Conservation (phyloP, 2,113 vertebrate species). For the Chaenocephalus aceratus region DNA sequence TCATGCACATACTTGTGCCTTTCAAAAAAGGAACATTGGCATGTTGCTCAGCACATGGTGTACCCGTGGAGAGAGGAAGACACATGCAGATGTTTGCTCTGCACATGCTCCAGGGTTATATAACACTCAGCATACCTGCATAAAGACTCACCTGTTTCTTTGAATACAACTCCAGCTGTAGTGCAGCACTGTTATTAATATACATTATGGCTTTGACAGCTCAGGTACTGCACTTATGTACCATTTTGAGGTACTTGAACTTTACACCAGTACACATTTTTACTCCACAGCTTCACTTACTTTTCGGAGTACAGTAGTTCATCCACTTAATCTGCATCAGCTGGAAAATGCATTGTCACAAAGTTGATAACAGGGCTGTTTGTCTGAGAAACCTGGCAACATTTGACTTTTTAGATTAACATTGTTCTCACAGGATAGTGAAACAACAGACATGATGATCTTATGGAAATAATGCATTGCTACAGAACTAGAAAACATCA, state of each 20-base stretch:
- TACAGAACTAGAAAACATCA: neutral
- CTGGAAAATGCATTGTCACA: no score
- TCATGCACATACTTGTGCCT: neutral
- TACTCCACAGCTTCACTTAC: no score
- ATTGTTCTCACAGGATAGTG: no score
- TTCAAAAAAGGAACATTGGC: neutral
- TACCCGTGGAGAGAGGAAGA: conserved; percentile 14
- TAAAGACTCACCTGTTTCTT: conserved; percentile 4
- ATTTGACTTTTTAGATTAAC: no score
- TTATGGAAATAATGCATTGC: neutral
- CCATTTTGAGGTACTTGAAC: neutral
- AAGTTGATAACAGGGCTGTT: no score
- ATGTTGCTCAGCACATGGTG: conserved; percentile 27
- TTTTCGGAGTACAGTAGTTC: no score
- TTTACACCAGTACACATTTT: no score
- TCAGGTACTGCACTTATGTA: no score
- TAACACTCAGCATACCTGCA: conserved; percentile 43
- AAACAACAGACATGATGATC: neutral
- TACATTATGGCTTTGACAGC: neutral
- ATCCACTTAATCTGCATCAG: no score
- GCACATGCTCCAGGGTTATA: conserved; percentile 51
- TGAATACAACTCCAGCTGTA: conserved; percentile 9
- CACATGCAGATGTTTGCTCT: conserved; percentile 17
- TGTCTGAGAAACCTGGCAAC: no score
- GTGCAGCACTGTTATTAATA: neutral